Conservation (phyloP, 2,113 vertebrate genomes). For the Syngnathus typhle region DNA sequence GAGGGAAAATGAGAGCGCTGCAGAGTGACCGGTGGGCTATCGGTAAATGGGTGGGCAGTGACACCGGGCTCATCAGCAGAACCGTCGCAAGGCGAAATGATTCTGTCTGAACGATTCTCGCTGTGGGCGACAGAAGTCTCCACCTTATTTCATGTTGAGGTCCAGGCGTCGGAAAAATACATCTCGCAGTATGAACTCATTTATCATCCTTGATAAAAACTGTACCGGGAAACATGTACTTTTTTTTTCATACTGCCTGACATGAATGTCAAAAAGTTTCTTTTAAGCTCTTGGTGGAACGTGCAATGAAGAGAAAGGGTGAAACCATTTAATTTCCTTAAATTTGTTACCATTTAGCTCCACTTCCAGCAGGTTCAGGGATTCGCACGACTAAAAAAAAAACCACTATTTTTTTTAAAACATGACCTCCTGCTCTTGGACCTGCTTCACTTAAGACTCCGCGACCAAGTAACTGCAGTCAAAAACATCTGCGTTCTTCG, state of each 20-base stretch:
- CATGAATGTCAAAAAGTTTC: not conserved
- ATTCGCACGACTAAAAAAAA: too few species aligned
- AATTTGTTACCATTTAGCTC: too few species aligned
- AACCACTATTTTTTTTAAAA: too few species aligned
- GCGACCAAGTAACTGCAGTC: not conserved
- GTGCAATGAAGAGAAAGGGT: too few species aligned
- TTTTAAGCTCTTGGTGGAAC: not conserved
- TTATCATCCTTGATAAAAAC: not conserved
- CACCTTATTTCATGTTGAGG: not conserved
- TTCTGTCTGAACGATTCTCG: not conserved
- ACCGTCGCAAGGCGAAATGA: not conserved
- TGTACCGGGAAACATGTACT: not conserved
- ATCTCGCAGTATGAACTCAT: not conserved
- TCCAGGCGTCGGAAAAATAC: not conserved
- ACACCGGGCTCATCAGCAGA: slow-evolving; percentile 2
- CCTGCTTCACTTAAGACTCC: not conserved
- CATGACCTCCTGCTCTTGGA: not conserved
- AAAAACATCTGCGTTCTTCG: not conserved
- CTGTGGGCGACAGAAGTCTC: not conserved
- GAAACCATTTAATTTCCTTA: too few species aligned
- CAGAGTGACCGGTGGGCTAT: slow-evolving; percentile 3
- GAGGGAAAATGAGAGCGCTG: slow-evolving; percentile 8
- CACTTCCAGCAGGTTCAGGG: too few species aligned
- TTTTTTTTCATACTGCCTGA: not conserved
- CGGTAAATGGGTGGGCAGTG: slow-evolving; percentile 7